Evolutionary conservation across 2,888 invertebrate genomes (phyloP).

Genomic region (Panzeria rudis): DNA sequence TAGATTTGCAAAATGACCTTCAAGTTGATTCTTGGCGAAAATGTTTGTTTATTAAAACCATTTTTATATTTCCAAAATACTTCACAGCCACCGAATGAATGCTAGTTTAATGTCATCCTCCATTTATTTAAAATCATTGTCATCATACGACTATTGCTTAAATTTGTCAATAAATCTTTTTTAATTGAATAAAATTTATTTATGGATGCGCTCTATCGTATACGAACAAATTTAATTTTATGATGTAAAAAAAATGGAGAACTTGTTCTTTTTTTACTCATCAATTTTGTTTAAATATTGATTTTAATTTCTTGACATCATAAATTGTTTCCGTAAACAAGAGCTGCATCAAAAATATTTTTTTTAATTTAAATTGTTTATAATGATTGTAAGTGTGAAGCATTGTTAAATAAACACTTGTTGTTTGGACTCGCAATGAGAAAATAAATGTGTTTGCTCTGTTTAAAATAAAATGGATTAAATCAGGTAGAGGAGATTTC

Average conservation of each 20-base stretch:
- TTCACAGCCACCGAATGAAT: not conserved
- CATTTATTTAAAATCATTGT: constrained; percentile 15
- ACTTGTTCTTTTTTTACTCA: not conserved
- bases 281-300: constrained; percentile 17
- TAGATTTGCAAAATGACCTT: constrained; percentile 8
- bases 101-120: constrained; percentile 9
- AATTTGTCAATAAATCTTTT: not conserved
- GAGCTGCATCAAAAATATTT: not conserved
- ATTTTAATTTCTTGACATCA: not conserved
- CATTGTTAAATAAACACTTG: not conserved
- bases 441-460: not conserved
- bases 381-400: not conserved
- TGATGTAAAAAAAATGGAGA: not conserved
- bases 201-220: not conserved
- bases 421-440: not conserved
- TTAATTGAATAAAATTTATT: not conserved
- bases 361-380: constrained; percentile 4
- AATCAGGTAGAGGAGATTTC: too few relatives aligned
- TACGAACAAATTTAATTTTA: not conserved
- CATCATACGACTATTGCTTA: not conserved
- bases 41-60: not conserved
- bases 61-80: not conserved
- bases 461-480: not conserved
- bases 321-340: constrained; percentile 1
- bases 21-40: not conserved